Evolutionary conservation across 2,113 vertebrate genomes (phyloP).

Genomic region (Anhinga anhinga): DNA sequence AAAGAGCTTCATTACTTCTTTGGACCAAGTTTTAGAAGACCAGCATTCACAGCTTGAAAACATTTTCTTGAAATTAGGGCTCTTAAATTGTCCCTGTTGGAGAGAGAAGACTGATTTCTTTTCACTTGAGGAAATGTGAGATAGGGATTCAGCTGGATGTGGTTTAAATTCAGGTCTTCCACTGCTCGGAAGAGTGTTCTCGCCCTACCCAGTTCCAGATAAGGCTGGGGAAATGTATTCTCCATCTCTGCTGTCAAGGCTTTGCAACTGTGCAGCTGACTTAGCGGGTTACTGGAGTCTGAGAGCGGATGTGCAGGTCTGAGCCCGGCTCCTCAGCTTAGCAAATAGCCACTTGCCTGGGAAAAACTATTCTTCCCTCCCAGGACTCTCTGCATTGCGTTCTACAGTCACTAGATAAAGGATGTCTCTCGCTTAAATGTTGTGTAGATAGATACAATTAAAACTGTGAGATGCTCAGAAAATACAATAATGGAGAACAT

Average conservation of each 20-base stretch:
- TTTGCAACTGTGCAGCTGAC: not conserved
- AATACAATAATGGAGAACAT: not conserved
- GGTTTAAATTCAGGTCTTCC: not conserved
- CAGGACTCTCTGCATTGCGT: not conserved
- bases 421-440: not conserved
- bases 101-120: not conserved
- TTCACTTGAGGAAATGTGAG: not conserved
- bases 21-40: not conserved
- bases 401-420: not conserved
- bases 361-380: not conserved
- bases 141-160: not conserved
- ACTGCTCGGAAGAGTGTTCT: not conserved
- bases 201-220: not conserved
- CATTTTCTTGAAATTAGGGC: not conserved
- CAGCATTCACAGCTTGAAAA: constrained; percentile 1
- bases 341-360: not conserved
- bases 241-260: not conserved
- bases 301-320: not conserved
- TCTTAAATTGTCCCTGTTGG: not conserved
- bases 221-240: not conserved
- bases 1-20: not conserved
- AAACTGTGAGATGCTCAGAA: not conserved
- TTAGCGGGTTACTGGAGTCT: not conserved
- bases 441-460: not conserved
- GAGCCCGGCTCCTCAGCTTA: not conserved